Evolutionary conservation across 1,140 invertebrate species (phyloP).

Genomic region (Cotesia glomerata): DNA sequence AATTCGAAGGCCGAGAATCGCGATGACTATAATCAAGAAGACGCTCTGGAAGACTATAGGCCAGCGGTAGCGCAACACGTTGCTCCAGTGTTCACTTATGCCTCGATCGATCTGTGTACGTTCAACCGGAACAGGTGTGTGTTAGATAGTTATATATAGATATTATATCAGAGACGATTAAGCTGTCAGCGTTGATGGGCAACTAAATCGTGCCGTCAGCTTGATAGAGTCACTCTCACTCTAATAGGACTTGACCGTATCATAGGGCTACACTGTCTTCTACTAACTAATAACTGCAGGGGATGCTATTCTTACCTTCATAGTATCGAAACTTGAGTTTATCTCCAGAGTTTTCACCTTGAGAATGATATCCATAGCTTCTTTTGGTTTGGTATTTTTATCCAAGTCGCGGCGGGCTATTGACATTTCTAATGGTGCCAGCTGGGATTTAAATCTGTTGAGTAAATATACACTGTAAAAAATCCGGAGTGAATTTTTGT

Average conservation of each 20-base stretch:
- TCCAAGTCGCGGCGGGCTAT: neutral
- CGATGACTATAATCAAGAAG: slow-evolving; percentile 27
- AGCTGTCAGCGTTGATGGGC: neutral
- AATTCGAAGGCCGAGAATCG: slow-evolving; percentile 30
- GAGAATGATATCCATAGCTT: neutral
- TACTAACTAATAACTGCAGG: no score
- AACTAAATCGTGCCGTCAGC: neutral
- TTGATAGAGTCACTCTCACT: neutral
- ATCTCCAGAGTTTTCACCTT: neutral
- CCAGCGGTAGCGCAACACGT: slow-evolving; percentile 32
- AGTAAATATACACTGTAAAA: no score
- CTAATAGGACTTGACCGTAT: neutral
- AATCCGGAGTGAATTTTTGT: no score
- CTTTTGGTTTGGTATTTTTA: neutral
- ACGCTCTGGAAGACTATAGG: slow-evolving; percentile 30
- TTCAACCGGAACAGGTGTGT: slow-evolving; percentile 1
- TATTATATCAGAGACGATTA: neutral
- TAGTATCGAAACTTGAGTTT: neutral
- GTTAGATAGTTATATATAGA: no score
- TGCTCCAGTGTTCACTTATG: slow-evolving; percentile 34
- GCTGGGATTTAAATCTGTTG: no score
- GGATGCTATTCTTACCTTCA: neutral
- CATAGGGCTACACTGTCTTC: neutral
- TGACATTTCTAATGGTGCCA: neutral
- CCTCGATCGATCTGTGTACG: slow-evolving; percentile 26